Evolutionary conservation across 2,113 vertebrate species (phyloP).

Genomic region (Mormyrus lacerda): DNA sequence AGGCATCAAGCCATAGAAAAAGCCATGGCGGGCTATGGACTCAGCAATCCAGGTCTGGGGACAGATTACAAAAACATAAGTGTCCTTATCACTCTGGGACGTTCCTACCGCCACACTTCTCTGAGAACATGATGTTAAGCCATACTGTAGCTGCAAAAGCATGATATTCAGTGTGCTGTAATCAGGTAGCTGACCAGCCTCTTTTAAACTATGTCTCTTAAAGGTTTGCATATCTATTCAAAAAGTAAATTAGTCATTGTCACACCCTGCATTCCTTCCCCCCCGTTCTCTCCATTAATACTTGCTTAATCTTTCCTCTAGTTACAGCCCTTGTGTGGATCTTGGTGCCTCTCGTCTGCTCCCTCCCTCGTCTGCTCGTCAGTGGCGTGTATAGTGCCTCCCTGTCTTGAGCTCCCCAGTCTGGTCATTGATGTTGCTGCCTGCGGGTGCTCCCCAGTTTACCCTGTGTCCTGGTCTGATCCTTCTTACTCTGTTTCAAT

Average conservation of each 20-base stretch:
- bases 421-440: too few relatives aligned
- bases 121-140: not conserved
- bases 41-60: not conserved
- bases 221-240: not conserved
- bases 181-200: not conserved
- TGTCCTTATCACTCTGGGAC: not conserved
- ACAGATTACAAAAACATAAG: not conserved
- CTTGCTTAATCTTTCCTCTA: too few relatives aligned
- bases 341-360: too few relatives aligned
- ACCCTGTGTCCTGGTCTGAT: too few relatives aligned
- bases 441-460: too few relatives aligned
- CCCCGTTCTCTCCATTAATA: too few relatives aligned
- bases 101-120: not conserved
- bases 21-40: not conserved
- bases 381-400: too few relatives aligned
- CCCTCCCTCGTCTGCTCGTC: too few relatives aligned
- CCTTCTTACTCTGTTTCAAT: too few relatives aligned
- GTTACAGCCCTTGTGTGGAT: too few relatives aligned
- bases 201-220: not conserved
- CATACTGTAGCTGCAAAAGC: not conserved
- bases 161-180: not conserved
- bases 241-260: not conserved
- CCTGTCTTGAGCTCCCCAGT: too few relatives aligned
- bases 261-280: too few relatives aligned
- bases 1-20: not conserved